Evolutionary conservation across 1,140 invertebrate species (phyloP).

Genomic region (Tetragonula clypearis): DNA sequence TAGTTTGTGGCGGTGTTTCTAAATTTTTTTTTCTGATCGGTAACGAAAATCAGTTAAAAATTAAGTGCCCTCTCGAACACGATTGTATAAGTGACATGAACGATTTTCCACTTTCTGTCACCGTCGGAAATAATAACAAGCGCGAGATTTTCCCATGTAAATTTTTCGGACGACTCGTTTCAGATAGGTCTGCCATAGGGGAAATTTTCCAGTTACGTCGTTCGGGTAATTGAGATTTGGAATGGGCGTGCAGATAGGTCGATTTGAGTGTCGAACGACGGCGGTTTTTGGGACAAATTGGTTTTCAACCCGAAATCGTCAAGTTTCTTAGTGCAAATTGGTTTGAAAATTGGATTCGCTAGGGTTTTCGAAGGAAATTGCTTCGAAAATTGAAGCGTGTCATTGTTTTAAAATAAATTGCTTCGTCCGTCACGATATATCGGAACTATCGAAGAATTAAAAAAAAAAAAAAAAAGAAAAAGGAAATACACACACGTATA

Average conservation of each 20-base stretch:
- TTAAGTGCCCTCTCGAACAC: too few species aligned
- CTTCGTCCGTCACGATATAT: neutral
- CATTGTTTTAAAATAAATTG: slow-evolving; percentile 14
- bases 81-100: too few species aligned
- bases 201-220: neutral
- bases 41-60: too few species aligned
- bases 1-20: too few species aligned
- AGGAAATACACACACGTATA: neutral
- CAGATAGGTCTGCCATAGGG: too few species aligned
- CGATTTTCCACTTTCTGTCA: too few species aligned
- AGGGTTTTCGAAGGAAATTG: slow-evolving; percentile 14
- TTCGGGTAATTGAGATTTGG: slow-evolving; percentile 5
- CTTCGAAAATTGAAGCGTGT: slow-evolving; percentile 20
- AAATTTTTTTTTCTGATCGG: too few species aligned
- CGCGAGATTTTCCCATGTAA: neutral
- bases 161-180: neutral
- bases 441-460: neutral
- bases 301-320: slow-evolving; percentile 23
- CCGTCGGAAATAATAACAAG: neutral
- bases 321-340: slow-evolving; percentile 18
- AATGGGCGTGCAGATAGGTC: neutral
- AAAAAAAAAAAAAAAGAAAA: neutral
- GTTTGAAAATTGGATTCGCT: slow-evolving; percentile 21
- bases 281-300: slow-evolving; percentile 17
- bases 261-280: neutral